Conservation (phyloP, 2,113 vertebrate genomes). For the Aphyosemion australe region DNA sequence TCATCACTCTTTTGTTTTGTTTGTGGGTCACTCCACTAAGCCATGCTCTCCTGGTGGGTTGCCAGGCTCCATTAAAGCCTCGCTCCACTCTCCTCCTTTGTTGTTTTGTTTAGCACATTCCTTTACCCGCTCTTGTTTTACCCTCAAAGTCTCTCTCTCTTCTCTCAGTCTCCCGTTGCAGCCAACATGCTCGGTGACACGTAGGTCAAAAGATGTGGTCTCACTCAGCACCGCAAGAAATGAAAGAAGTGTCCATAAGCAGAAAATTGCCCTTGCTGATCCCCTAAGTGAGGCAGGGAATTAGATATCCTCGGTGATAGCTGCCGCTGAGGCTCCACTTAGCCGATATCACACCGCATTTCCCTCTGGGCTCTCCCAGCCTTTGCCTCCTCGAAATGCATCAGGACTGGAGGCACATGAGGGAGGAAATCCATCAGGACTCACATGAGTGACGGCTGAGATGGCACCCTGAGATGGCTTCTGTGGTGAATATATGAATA, state of each 20-base stretch:
- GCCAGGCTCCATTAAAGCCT: constrained; percentile 52
- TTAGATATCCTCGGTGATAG: constrained; percentile 59
- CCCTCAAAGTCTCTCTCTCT: not conserved
- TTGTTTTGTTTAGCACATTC: constrained; percentile 27
- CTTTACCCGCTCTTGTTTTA: constrained; percentile 4
- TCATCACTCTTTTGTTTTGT: constrained; percentile 41
- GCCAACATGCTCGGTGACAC: constrained; percentile 17
- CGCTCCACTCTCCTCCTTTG: constrained; percentile 29
- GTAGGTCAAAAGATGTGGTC: constrained; percentile 21
- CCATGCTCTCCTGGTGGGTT: constrained; percentile 25
- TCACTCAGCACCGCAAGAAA: constrained; percentile 23
- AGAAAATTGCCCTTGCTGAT: constrained; percentile 67
- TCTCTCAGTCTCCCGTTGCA: constrained; percentile 3
- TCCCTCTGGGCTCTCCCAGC: constrained; percentile 25
- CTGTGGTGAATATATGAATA: not conserved
- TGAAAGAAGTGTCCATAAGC: constrained; percentile 43
- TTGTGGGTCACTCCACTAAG: constrained; percentile 31
- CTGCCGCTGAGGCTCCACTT: constrained; percentile 48
- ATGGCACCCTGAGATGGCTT: constrained; percentile 2
- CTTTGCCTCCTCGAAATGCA: constrained; percentile 25
- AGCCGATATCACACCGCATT: constrained; percentile 35
- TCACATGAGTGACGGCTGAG: constrained; percentile 33
- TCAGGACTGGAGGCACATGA: constrained; percentile 11
- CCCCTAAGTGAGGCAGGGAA: constrained; percentile 61
- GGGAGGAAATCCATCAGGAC: constrained; percentile 3